Evolutionary conservation across 2,888 invertebrate species (phyloP).

Genomic region (Eupithecia subumbrata): DNA sequence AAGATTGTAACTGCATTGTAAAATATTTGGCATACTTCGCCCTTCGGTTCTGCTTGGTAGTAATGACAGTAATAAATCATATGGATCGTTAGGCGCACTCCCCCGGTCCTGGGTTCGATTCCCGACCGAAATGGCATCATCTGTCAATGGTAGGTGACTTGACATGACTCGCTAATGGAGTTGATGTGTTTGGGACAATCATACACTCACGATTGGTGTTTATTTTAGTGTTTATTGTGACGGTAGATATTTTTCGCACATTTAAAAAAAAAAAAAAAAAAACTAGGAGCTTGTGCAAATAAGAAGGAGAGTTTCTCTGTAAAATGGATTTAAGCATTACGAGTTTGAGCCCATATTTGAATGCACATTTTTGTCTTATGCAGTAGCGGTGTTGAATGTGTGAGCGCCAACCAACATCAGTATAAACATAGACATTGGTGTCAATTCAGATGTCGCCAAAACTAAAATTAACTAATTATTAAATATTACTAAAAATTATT

Average conservation of each 20-base stretch:
- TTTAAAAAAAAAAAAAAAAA: no score
- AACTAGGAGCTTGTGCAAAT: no score
- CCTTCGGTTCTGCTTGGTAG: slow-evolving; percentile 58
- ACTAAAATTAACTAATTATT: no score
- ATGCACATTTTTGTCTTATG: no score
- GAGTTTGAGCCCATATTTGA: no score
- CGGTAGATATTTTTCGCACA: neutral
- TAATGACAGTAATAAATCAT: slow-evolving; percentile 84
- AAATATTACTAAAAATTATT: no score
- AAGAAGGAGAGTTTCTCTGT: no score
- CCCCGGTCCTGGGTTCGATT: slow-evolving; percentile 80
- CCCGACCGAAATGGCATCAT: slow-evolving; percentile 82
- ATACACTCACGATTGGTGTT: slow-evolving; percentile 41
- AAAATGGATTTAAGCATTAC: no score
- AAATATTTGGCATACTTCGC: slow-evolving; percentile 60
- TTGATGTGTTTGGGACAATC: slow-evolving; percentile 71
- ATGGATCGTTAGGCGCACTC: slow-evolving; percentile 81
- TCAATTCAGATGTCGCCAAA: no score
- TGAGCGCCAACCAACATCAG: no score
- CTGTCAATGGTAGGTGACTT: slow-evolving; percentile 82
- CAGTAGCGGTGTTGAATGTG: no score
- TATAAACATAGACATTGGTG: no score
- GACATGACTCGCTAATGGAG: slow-evolving; percentile 81
- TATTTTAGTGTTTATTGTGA: slow-evolving; percentile 13
- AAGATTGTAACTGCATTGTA: slow-evolving; percentile 39